Percentiles rank a stretch among this genome's conserved stretches.
Conservation (phyloP, 2,888 invertebrate species). For the Drosophila vallismaia region DNA sequence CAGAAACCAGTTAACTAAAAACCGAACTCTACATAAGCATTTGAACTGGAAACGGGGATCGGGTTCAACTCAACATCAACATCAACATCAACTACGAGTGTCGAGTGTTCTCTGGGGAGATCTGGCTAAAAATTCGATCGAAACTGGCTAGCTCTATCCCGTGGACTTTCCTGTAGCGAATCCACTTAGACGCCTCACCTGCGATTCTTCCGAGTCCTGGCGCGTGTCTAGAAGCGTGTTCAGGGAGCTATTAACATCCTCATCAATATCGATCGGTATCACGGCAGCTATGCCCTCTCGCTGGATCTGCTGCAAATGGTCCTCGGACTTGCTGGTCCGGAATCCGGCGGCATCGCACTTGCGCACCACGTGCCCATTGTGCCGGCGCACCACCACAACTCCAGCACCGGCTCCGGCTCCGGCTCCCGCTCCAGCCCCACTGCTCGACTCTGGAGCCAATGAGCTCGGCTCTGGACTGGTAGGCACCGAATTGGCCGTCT, state of each 20-base stretch:
- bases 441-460: slow-evolving; percentile 73
- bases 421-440: slow-evolving; percentile 85
- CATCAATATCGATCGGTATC: slow-evolving; percentile 94
- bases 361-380: slow-evolving; percentile 84
- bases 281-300: slow-evolving; percentile 89
- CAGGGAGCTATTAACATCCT: slow-evolving; percentile 96
- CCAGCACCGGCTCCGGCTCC: slow-evolving; percentile 17
- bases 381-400: slow-evolving; percentile 82
- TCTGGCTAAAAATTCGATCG: slow-evolving; percentile 40
- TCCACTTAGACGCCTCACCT: slow-evolving; percentile 71
- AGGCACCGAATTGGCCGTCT: slow-evolving; percentile 87
- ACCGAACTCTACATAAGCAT: slow-evolving; percentile 39
- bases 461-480: slow-evolving; percentile 87
- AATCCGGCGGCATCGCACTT: slow-evolving; percentile 88
- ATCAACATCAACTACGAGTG: slow-evolving; percentile 28
- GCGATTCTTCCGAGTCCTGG: slow-evolving; percentile 85
- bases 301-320: slow-evolving; percentile 90
- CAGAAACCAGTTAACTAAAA: slow-evolving; percentile 38
- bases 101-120: slow-evolving; percentile 36
- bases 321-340: slow-evolving; percentile 95
- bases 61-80: slow-evolving; percentile 14
- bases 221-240: slow-evolving; percentile 94
- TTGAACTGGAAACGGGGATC: slow-evolving; percentile 24
- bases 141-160: slow-evolving; percentile 25
- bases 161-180: slow-evolving; percentile 8